Evolutionary conservation across 2,888 invertebrate genomes (phyloP).

Genomic region (Stenotaenia linearis): DNA sequence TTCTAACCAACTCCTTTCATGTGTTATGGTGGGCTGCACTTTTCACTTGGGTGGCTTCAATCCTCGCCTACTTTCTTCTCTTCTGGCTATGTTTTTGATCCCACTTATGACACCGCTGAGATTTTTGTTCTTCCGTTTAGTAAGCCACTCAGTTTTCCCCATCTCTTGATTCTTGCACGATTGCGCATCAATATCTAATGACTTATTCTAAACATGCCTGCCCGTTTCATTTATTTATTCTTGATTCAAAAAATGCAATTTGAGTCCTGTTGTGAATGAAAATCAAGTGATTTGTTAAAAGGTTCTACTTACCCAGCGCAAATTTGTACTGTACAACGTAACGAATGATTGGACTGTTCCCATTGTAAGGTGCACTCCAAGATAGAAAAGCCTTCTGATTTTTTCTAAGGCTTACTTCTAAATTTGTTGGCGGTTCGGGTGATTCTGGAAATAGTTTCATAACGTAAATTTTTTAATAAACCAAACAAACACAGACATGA

Average conservation of each 20-base stretch:
- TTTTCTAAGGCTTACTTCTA: slow-evolving; percentile 29
- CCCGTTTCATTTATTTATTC: background rate
- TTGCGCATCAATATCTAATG: slow-evolving; percentile 1
- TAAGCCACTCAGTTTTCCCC: background rate
- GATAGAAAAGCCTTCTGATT: slow-evolving; percentile 75
- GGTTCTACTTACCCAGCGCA: slow-evolving; percentile 46
- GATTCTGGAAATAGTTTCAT: slow-evolving; percentile 56
- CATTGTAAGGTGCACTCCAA: slow-evolving; percentile 88
- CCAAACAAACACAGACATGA: background rate
- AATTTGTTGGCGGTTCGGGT: slow-evolving; percentile 66
- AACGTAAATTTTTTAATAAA: background rate
- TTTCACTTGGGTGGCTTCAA: slow-evolving; percentile 19
- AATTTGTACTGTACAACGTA: slow-evolving; percentile 88
- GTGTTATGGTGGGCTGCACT: slow-evolving; percentile 15
- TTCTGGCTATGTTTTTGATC: slow-evolving; percentile 19
- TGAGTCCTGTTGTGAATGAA: background rate
- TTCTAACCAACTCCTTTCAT: slow-evolving; percentile 18
- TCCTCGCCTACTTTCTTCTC: slow-evolving; percentile 19
- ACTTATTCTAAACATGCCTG: background rate
- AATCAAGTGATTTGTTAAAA: background rate
- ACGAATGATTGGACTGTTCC: slow-evolving; percentile 80
- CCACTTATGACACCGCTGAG: slow-evolving; percentile 21
- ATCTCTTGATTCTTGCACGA: background rate
- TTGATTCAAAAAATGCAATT: background rate
- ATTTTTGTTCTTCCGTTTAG: slow-evolving; percentile 16